A percentile compares a stretch with the other conserved stretches of the same genome.
Conservation (phyloP, 1,140 invertebrate genomes). For the Cydia fagiglandana region DNA sequence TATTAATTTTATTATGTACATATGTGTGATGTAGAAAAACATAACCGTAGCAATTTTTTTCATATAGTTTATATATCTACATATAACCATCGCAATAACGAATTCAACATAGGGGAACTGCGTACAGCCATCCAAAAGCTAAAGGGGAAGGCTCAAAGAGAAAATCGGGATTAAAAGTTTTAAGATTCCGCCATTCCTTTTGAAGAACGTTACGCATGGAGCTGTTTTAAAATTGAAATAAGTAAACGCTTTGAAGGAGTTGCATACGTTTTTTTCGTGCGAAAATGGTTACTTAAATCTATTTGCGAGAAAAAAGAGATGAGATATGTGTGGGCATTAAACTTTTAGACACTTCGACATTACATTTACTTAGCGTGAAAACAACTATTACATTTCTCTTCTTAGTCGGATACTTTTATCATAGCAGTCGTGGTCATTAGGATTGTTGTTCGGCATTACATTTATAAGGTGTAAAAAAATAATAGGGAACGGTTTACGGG, state of each 20-base stretch:
- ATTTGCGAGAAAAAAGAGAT: background rate
- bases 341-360: too few relatives aligned
- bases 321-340: too few relatives aligned
- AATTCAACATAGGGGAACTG: background rate
- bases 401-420: too few relatives aligned
- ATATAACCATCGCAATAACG: background rate
- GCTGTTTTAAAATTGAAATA: slow-evolving; percentile 6
- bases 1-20: too few relatives aligned
- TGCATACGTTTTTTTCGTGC: background rate
- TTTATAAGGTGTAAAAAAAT: too few relatives aligned
- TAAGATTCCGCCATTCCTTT: background rate
- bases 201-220: background rate
- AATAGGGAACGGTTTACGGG: too few relatives aligned
- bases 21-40: too few relatives aligned
- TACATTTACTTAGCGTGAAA: too few relatives aligned
- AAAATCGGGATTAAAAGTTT: slow-evolving; percentile 14
- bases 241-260: background rate
- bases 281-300: background rate
- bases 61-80: background rate
- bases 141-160: slow-evolving; percentile 6
- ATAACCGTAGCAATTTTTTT: too few relatives aligned
- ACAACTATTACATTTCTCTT: too few relatives aligned
- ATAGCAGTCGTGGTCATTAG: too few relatives aligned
- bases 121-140: background rate
- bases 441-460: too few relatives aligned